Base-by-base conservation (phyloP, 2,797 vertebrate genomes). In the Picus viridis region DNA sequence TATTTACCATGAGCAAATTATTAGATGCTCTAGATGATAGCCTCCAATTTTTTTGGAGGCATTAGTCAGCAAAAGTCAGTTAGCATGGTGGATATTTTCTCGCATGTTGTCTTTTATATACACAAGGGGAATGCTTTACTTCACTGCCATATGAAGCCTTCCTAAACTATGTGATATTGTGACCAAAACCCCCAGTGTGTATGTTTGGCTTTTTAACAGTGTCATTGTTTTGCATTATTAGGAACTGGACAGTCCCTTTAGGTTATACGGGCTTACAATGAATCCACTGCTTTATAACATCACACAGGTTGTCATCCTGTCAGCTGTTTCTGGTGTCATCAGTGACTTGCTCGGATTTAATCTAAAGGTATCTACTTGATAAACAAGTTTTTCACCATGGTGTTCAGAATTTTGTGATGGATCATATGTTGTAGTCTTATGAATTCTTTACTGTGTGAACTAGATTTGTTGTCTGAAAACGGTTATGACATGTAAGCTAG, bases 231-330 rank as follows among this genome's bases (percentile, higher is more conserved):
- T 65, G 68, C 65, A 36, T 77, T 91, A 2, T 41, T 97, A 99
- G 99, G 99, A 99, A 92, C 85, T 99, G 97, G 99, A 99, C 83
- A 98, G 98, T 95, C 99, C 99, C 5, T 99, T 99, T 97, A 98
- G 99, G 87, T 96, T 99, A 83, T 99, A 99, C 30, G 99, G 99
- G 51, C 97, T 99, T 93, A 99, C 99, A 10, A 99, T 99, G 99
- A 99, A 99, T 94, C 99, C 99, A 58, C 97, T 99, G 91, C 99
- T 99, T 86, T 99, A 99, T 97, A 99, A 99, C 96, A 99, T 99
- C 97, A 99, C 99, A 58, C 99, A 99, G 91, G 99, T 99, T 95
- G 99, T 99, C 96, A 99, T 99, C 95, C 97, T 99, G 92, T 99
- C 99, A 3, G 99, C 99, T 7, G 98, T 99, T 96, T 99, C 99